These are phyloP conservation scores for Melikaiella ostensackeni DNA, from an alignment of 2,888 invertebrate genomes.

Conservation along the genomic window DNA sequence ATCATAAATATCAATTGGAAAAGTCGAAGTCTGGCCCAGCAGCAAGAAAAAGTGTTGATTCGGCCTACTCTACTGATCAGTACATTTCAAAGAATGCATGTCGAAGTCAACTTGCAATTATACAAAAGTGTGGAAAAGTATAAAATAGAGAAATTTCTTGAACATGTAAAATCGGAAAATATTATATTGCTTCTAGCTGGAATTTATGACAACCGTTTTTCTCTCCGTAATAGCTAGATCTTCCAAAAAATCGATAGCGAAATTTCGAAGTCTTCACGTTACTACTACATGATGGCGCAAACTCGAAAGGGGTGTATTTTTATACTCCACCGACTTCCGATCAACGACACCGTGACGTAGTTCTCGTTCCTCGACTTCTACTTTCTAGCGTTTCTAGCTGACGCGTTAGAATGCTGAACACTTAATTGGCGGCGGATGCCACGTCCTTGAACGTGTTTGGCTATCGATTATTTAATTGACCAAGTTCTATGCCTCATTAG, in stretches of 20 bases:
- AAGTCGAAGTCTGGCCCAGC: too few relatives aligned
- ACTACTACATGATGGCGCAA: neutral
- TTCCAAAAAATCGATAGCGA: slow-evolving; percentile 49
- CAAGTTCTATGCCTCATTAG: neutral
- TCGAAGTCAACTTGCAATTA: too few relatives aligned
- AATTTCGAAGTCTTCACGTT: slow-evolving; percentile 14
- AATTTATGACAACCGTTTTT: slow-evolving; percentile 54
- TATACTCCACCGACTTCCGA: neutral
- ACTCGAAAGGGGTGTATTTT: neutral
- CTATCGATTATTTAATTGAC: slow-evolving; percentile 4
- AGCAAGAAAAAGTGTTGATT: too few relatives aligned
- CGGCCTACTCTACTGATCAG: too few relatives aligned
- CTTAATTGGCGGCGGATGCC: neutral
- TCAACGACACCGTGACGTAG: slow-evolving; percentile 1
- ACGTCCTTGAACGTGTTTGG: slow-evolving; percentile 1
- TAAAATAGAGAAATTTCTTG: neutral
- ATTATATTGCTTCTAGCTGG: slow-evolving; percentile 46
- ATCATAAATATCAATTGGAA: too few relatives aligned
- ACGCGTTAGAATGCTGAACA: neutral
- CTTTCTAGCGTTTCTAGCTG: neutral
- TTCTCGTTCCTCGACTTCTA: neutral
- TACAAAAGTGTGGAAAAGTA: too few relatives aligned
- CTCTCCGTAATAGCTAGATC: slow-evolving; percentile 55
- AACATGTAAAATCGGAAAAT: slow-evolving; percentile 44
- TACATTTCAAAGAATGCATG: too few relatives aligned